Base-by-base conservation (phyloP, 2,113 vertebrate genomes). In the Mixornis gularis region DNA sequence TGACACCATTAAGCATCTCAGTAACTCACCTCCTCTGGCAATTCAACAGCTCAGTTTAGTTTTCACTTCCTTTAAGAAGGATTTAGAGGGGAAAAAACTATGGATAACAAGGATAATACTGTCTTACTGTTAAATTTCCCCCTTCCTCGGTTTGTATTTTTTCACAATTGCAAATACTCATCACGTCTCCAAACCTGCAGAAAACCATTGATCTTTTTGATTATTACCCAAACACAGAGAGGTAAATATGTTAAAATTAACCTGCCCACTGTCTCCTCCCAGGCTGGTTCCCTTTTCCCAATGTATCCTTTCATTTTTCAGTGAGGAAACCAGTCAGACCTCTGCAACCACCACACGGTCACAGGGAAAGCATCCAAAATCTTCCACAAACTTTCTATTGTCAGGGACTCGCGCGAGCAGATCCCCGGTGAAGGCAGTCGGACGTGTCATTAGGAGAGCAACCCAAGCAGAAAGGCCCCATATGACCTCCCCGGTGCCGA, bases 401-500 rank as follows among this genome's bases (percentile, higher is more conserved):
- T 70, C 27, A n/a, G 91, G 55, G 93, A 32, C 72, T 70, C n/a
- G 26, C 15, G 36, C 36, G 79, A 94, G 92, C 90, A 76, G 76
- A 83, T 46, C 36, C 70, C 76, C 53, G 4, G 77, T 9, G 59
- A 82, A 80, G 79, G 89, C 90, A 29, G 20, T 72, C 34, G 79
- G 90, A 94, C 46, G 5, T 56, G 82, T 91, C 93, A 83, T 95
- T 91, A 92, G 87, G 86, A 82, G 84, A 93, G 83, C 81, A 89
- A 93, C 34, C 93, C 90, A 66, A 96, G 95, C 95, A 96, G 95
- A 97, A 95, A 94, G 87, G 94, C 86, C 94, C 93, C 95, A 90
- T 90, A 66, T 94, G 95, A 97, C 92, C 94, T 95, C 74, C 88
- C 69, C 17, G 7, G 68, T 85, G 76, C 88, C 6, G 22, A 72